Base-by-base conservation (phyloP, 2,797 vertebrate species). In the Ispidina lecontei region DNA sequence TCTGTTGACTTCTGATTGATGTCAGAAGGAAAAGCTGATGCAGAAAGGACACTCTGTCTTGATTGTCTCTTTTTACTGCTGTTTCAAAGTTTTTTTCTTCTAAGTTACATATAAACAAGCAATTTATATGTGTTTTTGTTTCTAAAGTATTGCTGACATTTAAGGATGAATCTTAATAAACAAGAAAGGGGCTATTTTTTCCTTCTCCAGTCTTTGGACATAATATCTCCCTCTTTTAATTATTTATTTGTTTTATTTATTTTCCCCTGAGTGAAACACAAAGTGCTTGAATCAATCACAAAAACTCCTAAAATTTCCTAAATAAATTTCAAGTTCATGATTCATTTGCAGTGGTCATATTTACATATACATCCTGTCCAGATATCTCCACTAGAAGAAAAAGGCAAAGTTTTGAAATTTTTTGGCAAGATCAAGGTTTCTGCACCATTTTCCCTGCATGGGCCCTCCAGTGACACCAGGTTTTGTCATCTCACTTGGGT, bases 371-470 rank as follows among this genome's bases (percentile, higher is more conserved):
- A 33, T 9, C 14, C 12, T 37, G 3, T n/a, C 17, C 13, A 64
- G 47, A 51, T 12, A 39, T 6, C 6, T 54, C 6, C 7, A 60
- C 6, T 28, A 62, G 51, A 91, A 60, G 14, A 44, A 12, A 52
- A 62, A 31, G 6, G 14, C 4, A 58, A 49, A 70, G 3, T 4
- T 60, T 68, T 76, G 44, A 84, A 59, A 37, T 71, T 60, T 85
- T 35, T 41, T n/a, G 31, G 5, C 49, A 37, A 55, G 17, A 4
- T 54, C 33, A 65, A 77, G 11, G 4, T 73, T 89, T 76, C 47
- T 79, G 15, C 15, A 26, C 2, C 22, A 2, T 41, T 79, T 82
- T 60, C 14, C 6, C 21, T 0, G 0, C 2, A 0, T 18, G 12
- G 14, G 22, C 5, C 3, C 5, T 70, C 18, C 33, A 31, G 22